These are phyloP conservation scores for Heteromormyrus szaboi DNA, from an alignment of 2,797 vertebrate genomes.

Conservation along the genomic window DNA sequence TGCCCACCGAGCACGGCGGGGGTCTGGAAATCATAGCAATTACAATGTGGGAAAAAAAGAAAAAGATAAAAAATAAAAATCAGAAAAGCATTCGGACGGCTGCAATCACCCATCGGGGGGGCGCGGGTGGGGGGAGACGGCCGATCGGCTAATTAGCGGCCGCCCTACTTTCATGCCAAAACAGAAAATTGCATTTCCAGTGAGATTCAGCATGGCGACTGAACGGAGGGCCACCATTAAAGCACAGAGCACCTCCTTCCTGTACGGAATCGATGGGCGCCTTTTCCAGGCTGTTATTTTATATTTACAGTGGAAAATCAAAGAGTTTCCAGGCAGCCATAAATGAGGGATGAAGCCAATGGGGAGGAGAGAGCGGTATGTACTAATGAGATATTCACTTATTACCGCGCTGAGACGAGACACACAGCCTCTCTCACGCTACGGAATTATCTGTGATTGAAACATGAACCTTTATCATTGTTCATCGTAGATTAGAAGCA, in stretches of 20 bases:
- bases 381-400: constrained; percentile 1
- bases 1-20: not conserved
- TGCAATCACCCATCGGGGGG: not conserved
- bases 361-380: not conserved
- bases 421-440: not conserved
- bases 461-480: not conserved
- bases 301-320: not conserved
- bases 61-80: not conserved
- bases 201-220: not conserved
- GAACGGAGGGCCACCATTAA: not conserved
- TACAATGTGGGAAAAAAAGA: not conserved
- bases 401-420: not conserved
- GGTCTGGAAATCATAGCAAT: constrained; percentile 1
- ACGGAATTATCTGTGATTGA: not conserved
- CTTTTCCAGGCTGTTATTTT: not conserved
- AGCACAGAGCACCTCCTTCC: not conserved
- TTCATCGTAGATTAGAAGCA: not conserved
- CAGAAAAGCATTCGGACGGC: not conserved
- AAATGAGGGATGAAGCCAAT: not conserved
- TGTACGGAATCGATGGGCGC: not conserved
- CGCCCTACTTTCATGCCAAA: not conserved
- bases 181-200: not conserved
- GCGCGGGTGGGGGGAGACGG: not conserved
- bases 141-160: not conserved
- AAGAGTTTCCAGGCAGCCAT: not conserved